These are phyloP conservation scores for Oxytorus armatus DNA, from an alignment of 2,888 invertebrate species.

Conservation along the genomic window DNA sequence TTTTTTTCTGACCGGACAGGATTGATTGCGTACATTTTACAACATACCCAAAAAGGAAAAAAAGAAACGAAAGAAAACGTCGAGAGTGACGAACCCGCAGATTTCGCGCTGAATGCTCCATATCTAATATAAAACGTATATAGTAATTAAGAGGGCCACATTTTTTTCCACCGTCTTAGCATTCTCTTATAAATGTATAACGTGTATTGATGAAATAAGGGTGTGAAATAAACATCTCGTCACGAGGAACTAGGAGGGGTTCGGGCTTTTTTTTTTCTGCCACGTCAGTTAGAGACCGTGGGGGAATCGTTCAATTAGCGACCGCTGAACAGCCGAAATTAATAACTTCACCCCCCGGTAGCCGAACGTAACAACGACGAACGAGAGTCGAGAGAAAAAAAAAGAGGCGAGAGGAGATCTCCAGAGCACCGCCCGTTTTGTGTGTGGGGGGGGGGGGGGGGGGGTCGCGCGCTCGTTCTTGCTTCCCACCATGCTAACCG, in stretches of 20 bases:
- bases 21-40: too few species aligned
- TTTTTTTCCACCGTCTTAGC: not conserved
- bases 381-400: slow-evolving; percentile 12
- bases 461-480: slow-evolving; percentile 53
- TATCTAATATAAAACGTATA: not conserved
- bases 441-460: too few species aligned
- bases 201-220: not conserved
- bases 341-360: slow-evolving; percentile 51
- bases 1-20: too few species aligned
- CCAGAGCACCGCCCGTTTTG: slow-evolving; percentile 28
- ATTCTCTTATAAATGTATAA: not conserved
- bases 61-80: too few species aligned
- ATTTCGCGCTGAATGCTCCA: not conserved
- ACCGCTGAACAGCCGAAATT: slow-evolving; percentile 63
- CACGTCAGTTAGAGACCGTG: slow-evolving; percentile 65
- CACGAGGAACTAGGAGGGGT: slow-evolving; percentile 30
- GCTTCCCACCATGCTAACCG: slow-evolving; percentile 19
- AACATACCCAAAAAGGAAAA: too few species aligned
- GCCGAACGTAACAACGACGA: slow-evolving; percentile 12
- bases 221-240: slow-evolving; percentile 56
- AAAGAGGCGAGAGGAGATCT: slow-evolving; percentile 21
- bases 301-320: slow-evolving; percentile 72
- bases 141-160: not conserved
- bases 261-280: slow-evolving; percentile 65
- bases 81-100: not conserved